These are phyloP conservation scores for Mustela nigripes DNA, from an alignment of 2,113 vertebrate genomes.

Conservation along the genomic window DNA sequence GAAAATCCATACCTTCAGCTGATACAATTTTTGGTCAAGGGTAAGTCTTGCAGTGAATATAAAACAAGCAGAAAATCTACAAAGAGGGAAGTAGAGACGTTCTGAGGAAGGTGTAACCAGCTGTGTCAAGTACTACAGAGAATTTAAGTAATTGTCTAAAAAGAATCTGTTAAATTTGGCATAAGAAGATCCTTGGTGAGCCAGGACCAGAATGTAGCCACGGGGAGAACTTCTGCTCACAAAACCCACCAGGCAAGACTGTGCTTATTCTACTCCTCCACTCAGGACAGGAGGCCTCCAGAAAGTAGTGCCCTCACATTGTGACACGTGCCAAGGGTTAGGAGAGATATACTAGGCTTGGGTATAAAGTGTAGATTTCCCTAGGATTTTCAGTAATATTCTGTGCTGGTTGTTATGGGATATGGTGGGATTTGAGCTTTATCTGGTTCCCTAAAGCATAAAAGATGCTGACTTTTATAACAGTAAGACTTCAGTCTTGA, in stretches of 20 bases:
- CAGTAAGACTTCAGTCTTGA: background rate
- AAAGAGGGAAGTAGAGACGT: background rate
- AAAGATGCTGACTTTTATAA: background rate
- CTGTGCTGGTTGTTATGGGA: background rate
- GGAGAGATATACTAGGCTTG: background rate
- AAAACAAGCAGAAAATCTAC: background rate
- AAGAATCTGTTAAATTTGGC: background rate
- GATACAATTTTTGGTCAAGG: background rate
- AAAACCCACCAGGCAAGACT: background rate
- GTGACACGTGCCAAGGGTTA: background rate
- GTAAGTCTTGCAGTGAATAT: background rate
- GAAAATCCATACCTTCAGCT: background rate
- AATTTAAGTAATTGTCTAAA: background rate
- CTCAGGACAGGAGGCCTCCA: background rate
- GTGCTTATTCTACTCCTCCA: too few species aligned
- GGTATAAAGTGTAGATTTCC: background rate
- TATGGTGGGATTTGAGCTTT: background rate
- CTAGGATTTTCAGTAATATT: background rate
- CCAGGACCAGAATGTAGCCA: background rate
- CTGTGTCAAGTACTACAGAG: background rate
- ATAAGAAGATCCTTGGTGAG: background rate
- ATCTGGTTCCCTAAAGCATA: background rate
- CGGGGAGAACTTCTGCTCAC: background rate
- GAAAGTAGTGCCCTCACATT: background rate
- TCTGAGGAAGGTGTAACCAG: background rate